Base-by-base conservation (phyloP, 2,113 vertebrate genomes). In the Plecotus auritus region DNA sequence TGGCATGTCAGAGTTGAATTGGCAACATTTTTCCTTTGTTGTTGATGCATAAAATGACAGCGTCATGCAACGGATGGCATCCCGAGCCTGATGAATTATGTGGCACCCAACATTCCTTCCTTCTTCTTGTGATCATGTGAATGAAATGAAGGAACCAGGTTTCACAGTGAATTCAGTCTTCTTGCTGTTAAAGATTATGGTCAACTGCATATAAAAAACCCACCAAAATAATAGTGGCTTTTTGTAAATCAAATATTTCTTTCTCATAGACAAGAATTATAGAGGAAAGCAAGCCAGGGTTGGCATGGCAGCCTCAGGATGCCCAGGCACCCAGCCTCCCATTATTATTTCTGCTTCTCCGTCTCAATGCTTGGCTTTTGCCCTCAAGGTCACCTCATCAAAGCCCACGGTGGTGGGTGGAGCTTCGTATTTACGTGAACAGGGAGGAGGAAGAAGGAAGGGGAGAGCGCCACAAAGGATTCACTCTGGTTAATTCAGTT, bases 1-100 rank as follows among this genome's bases (percentile, higher is more conserved):
- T 85, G 72, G 13, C 85, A 82, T 85, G 76, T 85, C 85, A 82
- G 59, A 80, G 81, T 85, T 91, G 76, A 94, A 96, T 83, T 94
- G 77, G 82, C 88, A 93, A 49, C 40, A n/a, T 77, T 87, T 95
- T 84, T 86, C 85, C 74, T 95, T 91, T 85, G 92, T 85, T 61
- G 47, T 56, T 74, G 85, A 90, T 87, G 54, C 70, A 42, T 81
- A 78, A 96, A 84, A 66, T 92, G 88, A 96, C 10, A 86, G 61
- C 2, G 76, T 47, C 70, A 20, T 35, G 32, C 12, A 17, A 17
- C 2, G 32, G 74, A 88, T n/a, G 84, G 76, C 49, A 40, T 51
- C 12, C 11, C 2, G 80, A 37, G 22, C 74, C 76, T 81, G 66
- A 76, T 73, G 84, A 92, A 49, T 89, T 86, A 54, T 23, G 26